phyloP scores from a whole-genome alignment of 2,113 vertebrate genomes.

The Salvelinus namaycush region DNA sequence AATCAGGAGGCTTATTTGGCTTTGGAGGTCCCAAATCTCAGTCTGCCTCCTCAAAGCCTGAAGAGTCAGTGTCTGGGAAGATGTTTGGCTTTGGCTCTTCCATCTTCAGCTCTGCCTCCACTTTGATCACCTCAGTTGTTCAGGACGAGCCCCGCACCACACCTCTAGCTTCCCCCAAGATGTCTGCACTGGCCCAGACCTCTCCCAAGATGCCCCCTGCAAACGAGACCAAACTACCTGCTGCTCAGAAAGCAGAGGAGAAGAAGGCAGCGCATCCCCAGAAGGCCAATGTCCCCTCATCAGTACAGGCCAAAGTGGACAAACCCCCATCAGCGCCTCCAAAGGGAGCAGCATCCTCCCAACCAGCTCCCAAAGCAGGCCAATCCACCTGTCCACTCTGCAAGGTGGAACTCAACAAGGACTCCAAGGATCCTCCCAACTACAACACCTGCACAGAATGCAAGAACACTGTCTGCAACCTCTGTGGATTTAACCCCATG shows the following conservation, averaged over 20 bases:
- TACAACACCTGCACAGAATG: conserved; percentile 92
- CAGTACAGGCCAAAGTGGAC: conserved; percentile 43
- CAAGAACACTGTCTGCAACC: conserved; percentile 89
- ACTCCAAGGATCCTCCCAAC: conserved; percentile 83
- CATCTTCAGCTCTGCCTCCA: conserved; percentile 71
- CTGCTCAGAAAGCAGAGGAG: conserved; percentile 18
- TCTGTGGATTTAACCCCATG: conserved; percentile 96
- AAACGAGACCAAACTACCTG: conserved; percentile 42
- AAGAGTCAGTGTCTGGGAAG: conserved; percentile 63
- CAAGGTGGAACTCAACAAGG: conserved; percentile 85
- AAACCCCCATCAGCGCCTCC: conserved; percentile 35
- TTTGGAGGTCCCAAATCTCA: conserved; percentile 60
- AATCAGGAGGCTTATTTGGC: conserved; percentile 71
- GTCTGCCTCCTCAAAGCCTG: conserved; percentile 41
- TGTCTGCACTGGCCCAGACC: conserved; percentile 25
- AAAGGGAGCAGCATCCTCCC: conserved; percentile 38
- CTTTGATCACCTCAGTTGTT: conserved; percentile 66
- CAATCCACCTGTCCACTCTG: conserved; percentile 84
- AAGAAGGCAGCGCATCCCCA: conserved; percentile 40
- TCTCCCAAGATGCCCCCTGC: conserved; percentile 53
- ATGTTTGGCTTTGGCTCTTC: conserved; percentile 68
- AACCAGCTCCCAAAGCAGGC: conserved; percentile 37
- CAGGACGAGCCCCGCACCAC: conserved; percentile 67
- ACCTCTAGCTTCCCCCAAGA: conserved; percentile 48
- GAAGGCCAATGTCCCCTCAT: conserved; percentile 60